phyloP scores from a whole-genome alignment of 2,797 vertebrate species.

The Pseudochirops corinnae region DNA sequence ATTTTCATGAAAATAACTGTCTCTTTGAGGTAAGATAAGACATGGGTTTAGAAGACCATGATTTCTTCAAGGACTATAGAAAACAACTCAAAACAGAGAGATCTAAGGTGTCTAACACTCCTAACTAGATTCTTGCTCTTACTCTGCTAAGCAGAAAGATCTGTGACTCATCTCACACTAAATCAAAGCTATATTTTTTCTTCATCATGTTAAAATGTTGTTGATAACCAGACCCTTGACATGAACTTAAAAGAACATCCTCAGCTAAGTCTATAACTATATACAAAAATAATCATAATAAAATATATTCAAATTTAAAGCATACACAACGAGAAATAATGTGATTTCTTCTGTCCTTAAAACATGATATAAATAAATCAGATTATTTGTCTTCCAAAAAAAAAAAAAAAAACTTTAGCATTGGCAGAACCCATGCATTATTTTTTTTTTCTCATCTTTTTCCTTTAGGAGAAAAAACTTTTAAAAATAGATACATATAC shows the following conservation, averaged over 20 bases:
- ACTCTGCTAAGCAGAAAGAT: neutral
- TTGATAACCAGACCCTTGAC: conserved; percentile 5
- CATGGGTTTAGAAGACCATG: conserved; percentile 5
- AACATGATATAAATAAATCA: neutral
- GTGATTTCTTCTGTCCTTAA: neutral
- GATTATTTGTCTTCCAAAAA: neutral
- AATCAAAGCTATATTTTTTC: neutral
- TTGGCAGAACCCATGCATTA: neutral
- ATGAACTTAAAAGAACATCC: neutral
- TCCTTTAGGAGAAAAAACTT: neutral
- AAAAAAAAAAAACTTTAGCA: no score
- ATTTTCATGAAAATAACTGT: neutral
- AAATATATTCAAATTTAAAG: neutral
- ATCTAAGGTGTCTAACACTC: neutral
- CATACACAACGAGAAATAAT: neutral
- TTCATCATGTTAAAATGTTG: neutral
- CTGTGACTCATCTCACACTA: neutral
- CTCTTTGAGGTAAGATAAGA: conserved; percentile 18
- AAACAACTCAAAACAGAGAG: neutral
- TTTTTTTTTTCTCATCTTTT: neutral
- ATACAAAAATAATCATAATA: neutral
- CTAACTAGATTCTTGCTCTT: neutral
- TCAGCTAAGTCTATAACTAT: neutral
- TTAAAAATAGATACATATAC: neutral
- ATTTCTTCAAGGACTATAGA: neutral